Evolutionary conservation across 2,113 vertebrate species (phyloP), one percentile per base, ranked within the genome.

Genomic region (Ursus arctos): DNA sequence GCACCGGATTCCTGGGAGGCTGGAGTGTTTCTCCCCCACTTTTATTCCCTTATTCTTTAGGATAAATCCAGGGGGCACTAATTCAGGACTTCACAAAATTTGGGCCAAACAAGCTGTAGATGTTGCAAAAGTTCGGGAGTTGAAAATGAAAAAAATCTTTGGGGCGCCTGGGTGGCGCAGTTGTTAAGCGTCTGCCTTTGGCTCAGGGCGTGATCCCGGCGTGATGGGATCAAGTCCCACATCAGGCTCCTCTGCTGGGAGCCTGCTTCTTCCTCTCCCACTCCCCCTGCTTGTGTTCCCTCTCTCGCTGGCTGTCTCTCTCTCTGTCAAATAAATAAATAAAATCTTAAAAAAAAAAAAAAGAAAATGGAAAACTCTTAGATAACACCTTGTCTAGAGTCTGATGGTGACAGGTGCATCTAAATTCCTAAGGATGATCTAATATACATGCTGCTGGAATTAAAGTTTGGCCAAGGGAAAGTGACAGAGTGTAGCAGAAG

Each of bases 101-200:
- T 19, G 3, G 7, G 6, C 0, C 2, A 63, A 87, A 77, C 0
- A 55, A 10, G 1, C 18, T 22, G 10, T 0, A 33, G n/a, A 14
- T 63, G 0, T 72, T 84, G 4, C 6, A 51, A 79, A 65, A 31
- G 6, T 14, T 24, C 24, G 28, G 1, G 16, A 49, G 22, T 2
- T n/a, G 16, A 72, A 91, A 71, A 18, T 36, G 28, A 69, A 90
- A 55, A 40, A 40, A 22, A 43, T 43, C 43, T 43, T 43, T 5
- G 6, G 43, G 43, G 43, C 43, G 5, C 43, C 43, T 43, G 43
- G 43, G 43, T 43, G 43, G 43, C 43, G 43, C 43, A 43, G 43
- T 43, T 43, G 43, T 43, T 43, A 43, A 43, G 43, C 43, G 43
- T 43, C 43, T 43, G 43, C 43, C 43, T 43, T 43, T 43, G 43